Percentiles rank a stretch among this genome's conserved stretches.
Conservation (phyloP, 2,797 vertebrate species). For the Argya squamiceps region DNA sequence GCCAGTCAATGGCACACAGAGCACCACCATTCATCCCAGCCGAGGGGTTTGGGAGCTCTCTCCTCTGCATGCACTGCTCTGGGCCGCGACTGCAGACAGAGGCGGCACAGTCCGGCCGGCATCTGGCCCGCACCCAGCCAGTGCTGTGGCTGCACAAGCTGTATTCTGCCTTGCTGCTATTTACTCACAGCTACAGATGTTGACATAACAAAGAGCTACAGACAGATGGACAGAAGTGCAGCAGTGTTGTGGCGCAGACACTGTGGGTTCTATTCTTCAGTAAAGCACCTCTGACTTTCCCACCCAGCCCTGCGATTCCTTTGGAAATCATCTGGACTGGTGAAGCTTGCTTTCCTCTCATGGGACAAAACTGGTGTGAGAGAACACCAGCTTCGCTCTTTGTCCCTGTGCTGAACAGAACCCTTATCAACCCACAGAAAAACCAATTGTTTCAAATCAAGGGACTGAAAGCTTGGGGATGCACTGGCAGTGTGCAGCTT, state of each 20-base stretch:
- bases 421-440: not conserved
- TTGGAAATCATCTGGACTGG: slow-evolving; percentile 27
- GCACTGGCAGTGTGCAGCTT: not conserved
- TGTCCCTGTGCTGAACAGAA: not conserved
- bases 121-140: not conserved
- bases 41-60: not conserved
- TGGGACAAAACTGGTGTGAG: not conserved
- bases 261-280: slow-evolving; percentile 52
- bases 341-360: slow-evolving; percentile 10
- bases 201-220: slow-evolving; percentile 70
- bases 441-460: not conserved
- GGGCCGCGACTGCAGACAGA: not conserved
- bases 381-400: not conserved
- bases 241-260: slow-evolving; percentile 37
- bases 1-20: not conserved
- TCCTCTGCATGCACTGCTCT: not conserved
- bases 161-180: slow-evolving; percentile 50
- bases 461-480: not conserved
- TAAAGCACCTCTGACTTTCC: slow-evolving; percentile 50
- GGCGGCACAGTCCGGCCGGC: not conserved
- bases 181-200: slow-evolving; percentile 69
- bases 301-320: slow-evolving; percentile 8
- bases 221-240: slow-evolving; percentile 51
- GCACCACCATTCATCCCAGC: not conserved
- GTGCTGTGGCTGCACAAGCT: slow-evolving; percentile 35